phyloP scores from a whole-genome alignment of 1,140 invertebrate species.

The Paraescarpia echinospica region DNA sequence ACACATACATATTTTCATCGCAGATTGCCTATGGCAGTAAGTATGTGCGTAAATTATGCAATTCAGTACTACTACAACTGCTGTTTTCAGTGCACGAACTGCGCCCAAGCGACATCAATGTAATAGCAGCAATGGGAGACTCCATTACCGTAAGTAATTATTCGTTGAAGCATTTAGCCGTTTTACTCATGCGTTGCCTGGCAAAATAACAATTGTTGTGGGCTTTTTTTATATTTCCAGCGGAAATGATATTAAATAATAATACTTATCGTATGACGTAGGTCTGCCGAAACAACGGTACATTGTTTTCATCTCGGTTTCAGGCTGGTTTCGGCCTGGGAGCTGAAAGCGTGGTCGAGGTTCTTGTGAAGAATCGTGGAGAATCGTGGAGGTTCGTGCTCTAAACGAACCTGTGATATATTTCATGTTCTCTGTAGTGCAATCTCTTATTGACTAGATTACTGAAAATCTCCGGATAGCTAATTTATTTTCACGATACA shows the following conservation, averaged over 20 bases:
- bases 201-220: not conserved
- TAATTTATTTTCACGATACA: too few relatives aligned
- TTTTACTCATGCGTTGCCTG: not conserved
- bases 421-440: not conserved
- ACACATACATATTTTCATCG: too few relatives aligned
- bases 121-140: conserved; percentile 78
- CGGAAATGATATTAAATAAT: not conserved
- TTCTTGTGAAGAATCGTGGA: not conserved
- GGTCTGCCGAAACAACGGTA: not conserved
- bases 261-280: too few relatives aligned
- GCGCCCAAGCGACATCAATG: conserved; percentile 74
- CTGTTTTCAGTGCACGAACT: conserved; percentile 62
- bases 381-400: not conserved
- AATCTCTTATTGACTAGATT: too few relatives aligned
- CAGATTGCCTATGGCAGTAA: not conserved
- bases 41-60: not conserved
- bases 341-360: not conserved
- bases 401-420: not conserved
- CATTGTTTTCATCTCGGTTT: not conserved
- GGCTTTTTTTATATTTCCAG: not conserved
- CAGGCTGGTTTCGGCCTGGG: not conserved
- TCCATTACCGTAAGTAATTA: conserved; percentile 60
- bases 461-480: too few relatives aligned
- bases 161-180: not conserved
- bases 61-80: not conserved